Percentiles rank a stretch among this genome's conserved stretches.
Evolutionary conservation across 2,888 invertebrate species (phyloP).

Genomic region (Coremacera marginata): DNA sequence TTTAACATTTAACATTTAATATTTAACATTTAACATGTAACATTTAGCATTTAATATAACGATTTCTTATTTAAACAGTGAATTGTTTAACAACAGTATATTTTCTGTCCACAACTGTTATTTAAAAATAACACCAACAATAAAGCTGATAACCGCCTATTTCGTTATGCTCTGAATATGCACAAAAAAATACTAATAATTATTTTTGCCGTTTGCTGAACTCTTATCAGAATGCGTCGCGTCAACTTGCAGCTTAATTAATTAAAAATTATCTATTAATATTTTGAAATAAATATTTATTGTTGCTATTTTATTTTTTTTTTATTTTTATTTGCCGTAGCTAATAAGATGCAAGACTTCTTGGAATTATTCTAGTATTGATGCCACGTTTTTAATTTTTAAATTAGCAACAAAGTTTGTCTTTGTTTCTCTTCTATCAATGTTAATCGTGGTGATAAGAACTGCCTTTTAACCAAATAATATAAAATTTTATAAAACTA

Average conservation of each 20-base stretch:
- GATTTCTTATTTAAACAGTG: too few species aligned
- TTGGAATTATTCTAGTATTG: background rate
- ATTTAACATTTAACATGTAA: too few species aligned
- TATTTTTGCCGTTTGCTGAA: background rate
- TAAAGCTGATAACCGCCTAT: background rate
- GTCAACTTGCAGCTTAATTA: background rate
- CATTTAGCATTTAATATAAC: too few species aligned
- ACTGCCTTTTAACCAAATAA: too few species aligned
- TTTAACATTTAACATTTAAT: too few species aligned
- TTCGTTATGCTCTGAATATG: slow-evolving; percentile 8
- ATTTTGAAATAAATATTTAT: slow-evolving; percentile 6
- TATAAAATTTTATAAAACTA: too few species aligned
- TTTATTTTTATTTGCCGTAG: background rate
- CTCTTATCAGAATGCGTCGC: background rate
- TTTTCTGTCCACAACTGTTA: too few species aligned
- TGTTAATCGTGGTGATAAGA: too few species aligned
- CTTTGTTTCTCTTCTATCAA: background rate
- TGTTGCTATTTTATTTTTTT: background rate
- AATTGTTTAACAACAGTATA: too few species aligned
- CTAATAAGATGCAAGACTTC: background rate
- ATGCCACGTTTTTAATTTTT: background rate
- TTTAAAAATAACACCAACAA: too few species aligned
- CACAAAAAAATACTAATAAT: background rate
- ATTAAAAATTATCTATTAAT: background rate
- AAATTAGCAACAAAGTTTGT: background rate